Evolutionary conservation across 2,797 vertebrate genomes (phyloP).

Genomic region (Acrocephalus scirpaceus): DNA sequence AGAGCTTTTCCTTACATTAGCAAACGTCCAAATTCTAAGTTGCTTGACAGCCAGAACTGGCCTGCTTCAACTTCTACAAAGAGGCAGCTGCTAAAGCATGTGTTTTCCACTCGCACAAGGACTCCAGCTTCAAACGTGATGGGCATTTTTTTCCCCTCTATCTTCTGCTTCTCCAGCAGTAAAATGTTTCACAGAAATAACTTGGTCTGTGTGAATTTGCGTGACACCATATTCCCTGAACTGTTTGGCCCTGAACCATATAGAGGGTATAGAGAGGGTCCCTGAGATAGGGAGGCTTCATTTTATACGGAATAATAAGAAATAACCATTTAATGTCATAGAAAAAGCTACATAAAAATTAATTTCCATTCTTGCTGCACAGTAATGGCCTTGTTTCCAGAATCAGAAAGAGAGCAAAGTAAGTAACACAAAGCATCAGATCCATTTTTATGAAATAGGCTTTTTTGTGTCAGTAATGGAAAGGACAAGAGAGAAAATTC

Average conservation of each 20-base stretch:
- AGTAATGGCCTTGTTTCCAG: not conserved
- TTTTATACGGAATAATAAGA: not conserved
- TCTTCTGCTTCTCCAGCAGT: not conserved
- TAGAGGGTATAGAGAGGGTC: not conserved
- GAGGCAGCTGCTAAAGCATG: not conserved
- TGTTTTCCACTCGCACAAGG: not conserved
- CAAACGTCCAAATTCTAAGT: not conserved
- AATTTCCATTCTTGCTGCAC: not conserved
- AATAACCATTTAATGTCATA: not conserved
- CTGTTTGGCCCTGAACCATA: not conserved
- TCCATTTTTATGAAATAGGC: not conserved
- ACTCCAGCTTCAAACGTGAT: not conserved
- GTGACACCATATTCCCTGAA: not conserved
- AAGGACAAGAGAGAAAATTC: not conserved
- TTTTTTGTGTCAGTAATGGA: not conserved
- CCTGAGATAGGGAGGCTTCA: not conserved
- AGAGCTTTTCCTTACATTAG: not conserved
- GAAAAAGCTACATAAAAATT: not conserved
- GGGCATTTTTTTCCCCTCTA: not conserved
- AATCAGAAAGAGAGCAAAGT: not conserved
- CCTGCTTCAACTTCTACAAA: not conserved
- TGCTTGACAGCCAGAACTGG: not conserved
- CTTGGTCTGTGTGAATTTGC: not conserved
- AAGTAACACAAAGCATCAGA: not conserved
- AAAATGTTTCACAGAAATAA: not conserved